Conservation (phyloP, 2,888 invertebrate species). For the Linyphia triangularis region DNA sequence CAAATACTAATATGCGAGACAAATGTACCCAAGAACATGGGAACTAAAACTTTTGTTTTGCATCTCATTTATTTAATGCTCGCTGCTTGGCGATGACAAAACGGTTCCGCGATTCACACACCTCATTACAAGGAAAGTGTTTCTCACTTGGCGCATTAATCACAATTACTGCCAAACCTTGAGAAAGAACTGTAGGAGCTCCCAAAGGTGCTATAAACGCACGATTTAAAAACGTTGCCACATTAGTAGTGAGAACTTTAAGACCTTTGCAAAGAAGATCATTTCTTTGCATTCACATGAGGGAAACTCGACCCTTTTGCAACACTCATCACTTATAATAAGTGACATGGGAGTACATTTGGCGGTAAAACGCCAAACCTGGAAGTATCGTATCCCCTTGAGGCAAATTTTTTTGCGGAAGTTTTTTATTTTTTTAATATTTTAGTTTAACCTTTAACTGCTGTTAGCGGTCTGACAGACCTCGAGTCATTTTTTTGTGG, state of each 20-base stretch:
- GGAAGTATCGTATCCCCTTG: too few species aligned
- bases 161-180: slow-evolving; percentile 33
- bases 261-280: not conserved
- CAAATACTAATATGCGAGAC: too few species aligned
- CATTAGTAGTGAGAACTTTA: slow-evolving; percentile 21
- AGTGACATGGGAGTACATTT: not conserved
- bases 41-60: not conserved
- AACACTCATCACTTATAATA: not conserved
- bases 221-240: slow-evolving; percentile 35
- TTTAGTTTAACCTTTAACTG: too few species aligned
- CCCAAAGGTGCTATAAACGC: slow-evolving; percentile 13
- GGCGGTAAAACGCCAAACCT: too few species aligned
- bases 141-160: slow-evolving; percentile 1
- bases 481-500: too few species aligned
- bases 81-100: not conserved
- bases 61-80: not conserved
- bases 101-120: too few species aligned
- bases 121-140: not conserved
- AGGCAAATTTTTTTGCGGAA: too few species aligned
- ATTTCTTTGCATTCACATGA: slow-evolving; percentile 6
- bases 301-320: not conserved
- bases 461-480: too few species aligned
- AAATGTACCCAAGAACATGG: too few species aligned
- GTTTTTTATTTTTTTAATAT: too few species aligned
- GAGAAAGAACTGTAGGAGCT: not conserved